A percentile compares a stretch with the other conserved stretches of the same genome.
phyloP scores from a whole-genome alignment of 2,797 vertebrate genomes.

The Cossypha caffra region DNA sequence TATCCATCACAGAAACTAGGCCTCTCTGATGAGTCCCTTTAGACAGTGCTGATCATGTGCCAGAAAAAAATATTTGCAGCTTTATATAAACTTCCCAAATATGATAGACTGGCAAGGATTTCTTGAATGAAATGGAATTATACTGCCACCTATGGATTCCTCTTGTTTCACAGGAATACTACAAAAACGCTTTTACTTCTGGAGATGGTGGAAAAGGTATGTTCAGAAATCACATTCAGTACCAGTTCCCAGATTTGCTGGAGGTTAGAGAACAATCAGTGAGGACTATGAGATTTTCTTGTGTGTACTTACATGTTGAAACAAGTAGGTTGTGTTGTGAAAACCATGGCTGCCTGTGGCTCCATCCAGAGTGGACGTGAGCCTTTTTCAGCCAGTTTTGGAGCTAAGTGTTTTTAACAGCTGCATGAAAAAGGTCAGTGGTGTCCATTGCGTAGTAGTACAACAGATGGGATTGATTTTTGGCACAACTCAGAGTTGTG shows the following conservation, averaged over 20 bases:
- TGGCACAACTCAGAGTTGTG: background rate
- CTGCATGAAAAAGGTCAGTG: background rate
- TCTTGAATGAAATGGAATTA: background rate
- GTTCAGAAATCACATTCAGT: background rate
- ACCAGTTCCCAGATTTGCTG: background rate
- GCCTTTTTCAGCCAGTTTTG: background rate
- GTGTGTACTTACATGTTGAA: background rate
- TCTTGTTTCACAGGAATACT: slow-evolving; percentile 84
- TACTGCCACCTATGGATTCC: slow-evolving; percentile 51
- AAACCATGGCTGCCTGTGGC: background rate
- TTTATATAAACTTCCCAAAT: background rate
- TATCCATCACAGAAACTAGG: background rate
- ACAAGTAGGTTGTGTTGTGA: background rate
- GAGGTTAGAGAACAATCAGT: background rate
- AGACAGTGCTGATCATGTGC: background rate
- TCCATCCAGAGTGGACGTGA: background rate
- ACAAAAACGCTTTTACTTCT: slow-evolving; percentile 92
- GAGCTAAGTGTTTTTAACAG: background rate
- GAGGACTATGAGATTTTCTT: background rate
- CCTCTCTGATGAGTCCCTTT: background rate
- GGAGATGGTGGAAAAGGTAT: slow-evolving; percentile 92
- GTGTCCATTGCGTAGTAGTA: background rate
- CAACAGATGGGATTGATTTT: background rate
- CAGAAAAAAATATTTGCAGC: background rate
- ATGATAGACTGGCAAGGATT: background rate